Evolutionary conservation across 2,888 invertebrate species (phyloP).

Genomic region (Nebria salina): DNA sequence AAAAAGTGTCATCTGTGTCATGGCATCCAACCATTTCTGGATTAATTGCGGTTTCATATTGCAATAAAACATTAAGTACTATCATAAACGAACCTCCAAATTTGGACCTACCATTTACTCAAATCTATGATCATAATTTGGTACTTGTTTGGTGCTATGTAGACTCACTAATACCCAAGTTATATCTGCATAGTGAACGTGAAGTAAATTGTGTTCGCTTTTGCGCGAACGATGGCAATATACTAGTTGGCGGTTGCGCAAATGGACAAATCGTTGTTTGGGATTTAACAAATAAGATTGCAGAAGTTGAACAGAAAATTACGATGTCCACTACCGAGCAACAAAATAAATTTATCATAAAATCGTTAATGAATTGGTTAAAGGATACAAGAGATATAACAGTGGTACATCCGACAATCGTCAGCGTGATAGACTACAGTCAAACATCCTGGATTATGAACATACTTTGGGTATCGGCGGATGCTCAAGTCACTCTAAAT

Average conservation of each 20-base stretch:
- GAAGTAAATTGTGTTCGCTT: slow-evolving; percentile 74
- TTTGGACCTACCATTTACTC: slow-evolving; percentile 56
- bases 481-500: slow-evolving; percentile 68
- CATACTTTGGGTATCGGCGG: slow-evolving; percentile 76
- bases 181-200: slow-evolving; percentile 73
- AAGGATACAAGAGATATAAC: slow-evolving; percentile 69
- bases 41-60: slow-evolving; percentile 73
- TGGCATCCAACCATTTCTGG: slow-evolving; percentile 81
- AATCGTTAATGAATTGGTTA: slow-evolving; percentile 75
- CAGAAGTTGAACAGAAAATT: slow-evolving; percentile 70
- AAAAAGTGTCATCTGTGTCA: slow-evolving; percentile 71
- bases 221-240: slow-evolving; percentile 75
- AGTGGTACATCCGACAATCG: slow-evolving; percentile 68
- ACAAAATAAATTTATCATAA: slow-evolving; percentile 69
- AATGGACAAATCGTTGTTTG: slow-evolving; percentile 79
- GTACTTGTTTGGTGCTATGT: slow-evolving; percentile 80
- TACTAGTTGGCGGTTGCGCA: slow-evolving; percentile 75
- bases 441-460: slow-evolving; percentile 72
- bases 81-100: slow-evolving; percentile 48
- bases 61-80: slow-evolving; percentile 55
- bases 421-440: slow-evolving; percentile 70
- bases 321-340: slow-evolving; percentile 67
- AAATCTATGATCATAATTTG: slow-evolving; percentile 71
- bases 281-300: slow-evolving; percentile 73
- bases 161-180: slow-evolving; percentile 75